phyloP scores from a whole-genome alignment of 2,797 vertebrate genomes.

The Margarornis squamiger region DNA sequence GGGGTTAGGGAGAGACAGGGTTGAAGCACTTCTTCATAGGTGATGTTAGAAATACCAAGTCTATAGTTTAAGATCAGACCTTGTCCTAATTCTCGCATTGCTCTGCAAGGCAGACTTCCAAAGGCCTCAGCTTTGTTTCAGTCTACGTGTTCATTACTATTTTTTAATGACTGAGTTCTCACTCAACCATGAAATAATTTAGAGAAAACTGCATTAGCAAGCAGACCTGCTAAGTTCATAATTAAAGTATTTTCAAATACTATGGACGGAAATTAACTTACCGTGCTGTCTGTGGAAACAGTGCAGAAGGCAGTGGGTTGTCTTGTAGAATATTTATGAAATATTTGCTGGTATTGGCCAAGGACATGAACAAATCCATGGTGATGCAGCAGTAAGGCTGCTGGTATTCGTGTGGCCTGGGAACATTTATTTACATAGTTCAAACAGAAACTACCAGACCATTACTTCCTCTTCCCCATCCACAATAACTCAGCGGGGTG shows the following conservation, averaged over 20 bases:
- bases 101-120: background rate
- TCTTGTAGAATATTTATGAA: background rate
- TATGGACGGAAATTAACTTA: conserved; percentile 1
- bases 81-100: background rate
- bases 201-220: background rate
- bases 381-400: background rate
- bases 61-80: background rate
- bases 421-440: background rate
- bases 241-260: conserved; percentile 44
- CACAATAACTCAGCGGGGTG: background rate
- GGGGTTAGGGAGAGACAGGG: background rate
- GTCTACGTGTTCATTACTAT: background rate
- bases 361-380: background rate
- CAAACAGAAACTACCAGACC: background rate
- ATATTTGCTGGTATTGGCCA: background rate
- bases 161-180: conserved; percentile 27
- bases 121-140: background rate
- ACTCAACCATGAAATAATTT: conserved; percentile 21
- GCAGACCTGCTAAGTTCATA: conserved; percentile 13
- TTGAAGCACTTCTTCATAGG: background rate
- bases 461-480: background rate
- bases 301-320: background rate
- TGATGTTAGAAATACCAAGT: background rate
- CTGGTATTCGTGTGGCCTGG: background rate
- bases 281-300: background rate